These are phyloP conservation scores for Lutjanus campechanus DNA, from an alignment of 2,797 vertebrate species.

Conservation along the genomic window DNA sequence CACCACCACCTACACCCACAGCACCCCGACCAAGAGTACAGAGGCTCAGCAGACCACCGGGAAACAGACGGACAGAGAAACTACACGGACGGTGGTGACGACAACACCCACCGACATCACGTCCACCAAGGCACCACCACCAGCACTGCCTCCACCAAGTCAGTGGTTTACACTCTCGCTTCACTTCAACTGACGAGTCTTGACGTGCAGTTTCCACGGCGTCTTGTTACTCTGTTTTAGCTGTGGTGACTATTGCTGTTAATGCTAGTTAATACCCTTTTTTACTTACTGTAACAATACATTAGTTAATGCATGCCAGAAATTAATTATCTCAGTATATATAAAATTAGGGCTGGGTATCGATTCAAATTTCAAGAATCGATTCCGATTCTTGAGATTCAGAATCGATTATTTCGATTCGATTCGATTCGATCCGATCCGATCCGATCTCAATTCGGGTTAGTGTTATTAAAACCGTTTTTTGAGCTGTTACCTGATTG, in stretches of 20 bases:
- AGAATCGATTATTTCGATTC: too few species aligned
- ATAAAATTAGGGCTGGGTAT: too few species aligned
- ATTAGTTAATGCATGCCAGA: not conserved
- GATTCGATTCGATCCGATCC: too few species aligned
- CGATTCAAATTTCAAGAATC: too few species aligned
- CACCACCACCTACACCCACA: conserved; percentile 68
- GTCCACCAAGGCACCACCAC: conserved; percentile 35
- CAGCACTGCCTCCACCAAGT: conserved; percentile 79
- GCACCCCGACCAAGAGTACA: conserved; percentile 71
- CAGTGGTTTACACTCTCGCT: conserved; percentile 44
- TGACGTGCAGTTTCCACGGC: not conserved
- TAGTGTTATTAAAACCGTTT: too few species aligned
- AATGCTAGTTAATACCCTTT: not conserved
- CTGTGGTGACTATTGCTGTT: not conserved
- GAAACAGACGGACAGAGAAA: conserved; percentile 62
- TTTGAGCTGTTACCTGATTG: too few species aligned
- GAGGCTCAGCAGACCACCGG: conserved; percentile 63
- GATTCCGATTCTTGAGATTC: too few species aligned
- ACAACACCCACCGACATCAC: conserved; percentile 52
- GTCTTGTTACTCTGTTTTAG: not conserved
- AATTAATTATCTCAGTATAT: too few species aligned
- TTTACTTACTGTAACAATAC: not conserved
- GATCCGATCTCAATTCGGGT: too few species aligned
- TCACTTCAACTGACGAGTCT: not conserved
- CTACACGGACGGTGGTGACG: conserved; percentile 58